phyloP scores from a whole-genome alignment of 2,888 invertebrate species.

The Scotopteryx bipunctaria region DNA sequence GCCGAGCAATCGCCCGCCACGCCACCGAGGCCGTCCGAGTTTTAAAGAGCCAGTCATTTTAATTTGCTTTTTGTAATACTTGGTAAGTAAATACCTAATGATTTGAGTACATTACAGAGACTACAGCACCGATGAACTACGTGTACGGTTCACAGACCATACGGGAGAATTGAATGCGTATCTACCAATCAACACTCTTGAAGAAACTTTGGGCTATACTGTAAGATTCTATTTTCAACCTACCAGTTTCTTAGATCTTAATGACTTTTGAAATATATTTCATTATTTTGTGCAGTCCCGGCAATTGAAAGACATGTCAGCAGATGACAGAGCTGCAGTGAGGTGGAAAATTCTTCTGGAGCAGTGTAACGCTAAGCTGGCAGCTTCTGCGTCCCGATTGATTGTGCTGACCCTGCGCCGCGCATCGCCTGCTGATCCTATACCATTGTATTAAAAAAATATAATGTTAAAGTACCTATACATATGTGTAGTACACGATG shows the following conservation, averaged over 20 bases:
- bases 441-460: conserved; percentile 61
- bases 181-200: conserved; percentile 83
- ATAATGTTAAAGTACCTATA: neutral
- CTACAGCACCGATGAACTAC: conserved; percentile 73
- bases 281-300: conserved; percentile 63
- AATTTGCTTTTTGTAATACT: too few relatives aligned
- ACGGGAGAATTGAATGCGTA: conserved; percentile 86
- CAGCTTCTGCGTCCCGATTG: conserved; percentile 61
- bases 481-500: too few relatives aligned
- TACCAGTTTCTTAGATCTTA: neutral
- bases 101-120: neutral
- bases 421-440: conserved; percentile 70
- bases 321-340: conserved; percentile 77
- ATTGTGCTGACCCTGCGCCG: conserved; percentile 60
- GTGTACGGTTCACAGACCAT: conserved; percentile 86
- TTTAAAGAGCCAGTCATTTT: too few relatives aligned
- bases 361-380: conserved; percentile 84
- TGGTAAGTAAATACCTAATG: neutral
- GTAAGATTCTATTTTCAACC: conserved; percentile 60
- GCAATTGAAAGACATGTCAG: conserved; percentile 77
- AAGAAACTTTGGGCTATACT: conserved; percentile 81
- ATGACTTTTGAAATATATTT: neutral
- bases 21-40: too few relatives aligned
- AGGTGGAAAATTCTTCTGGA: conserved; percentile 87
- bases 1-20: too few relatives aligned